Evolutionary conservation across 2,888 invertebrate species (phyloP).

Genomic region (Hyposoter dolosus): DNA sequence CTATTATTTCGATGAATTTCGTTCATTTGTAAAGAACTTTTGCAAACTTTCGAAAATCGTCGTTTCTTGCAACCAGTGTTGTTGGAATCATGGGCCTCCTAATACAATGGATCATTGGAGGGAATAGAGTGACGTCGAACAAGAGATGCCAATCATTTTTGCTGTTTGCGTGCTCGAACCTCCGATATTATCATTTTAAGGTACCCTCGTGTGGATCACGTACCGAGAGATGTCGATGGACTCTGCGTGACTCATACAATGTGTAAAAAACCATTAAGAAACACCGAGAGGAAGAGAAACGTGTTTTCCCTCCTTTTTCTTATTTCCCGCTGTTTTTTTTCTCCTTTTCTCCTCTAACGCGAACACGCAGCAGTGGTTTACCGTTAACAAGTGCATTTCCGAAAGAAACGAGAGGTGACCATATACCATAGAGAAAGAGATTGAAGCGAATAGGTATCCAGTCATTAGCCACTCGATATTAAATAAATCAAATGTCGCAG

Average conservation of each 20-base stretch:
- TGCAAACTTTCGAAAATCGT: conserved; percentile 53
- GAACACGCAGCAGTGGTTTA: conserved; percentile 52
- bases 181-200: not conserved
- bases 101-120: conserved; percentile 10
- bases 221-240: conserved; percentile 52
- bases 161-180: conserved; percentile 54
- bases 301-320: conserved; percentile 26
- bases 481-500: not conserved
- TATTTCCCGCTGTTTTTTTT: conserved; percentile 1
- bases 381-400: conserved; percentile 58
- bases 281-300: conserved; percentile 48
- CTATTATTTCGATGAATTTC: no score
- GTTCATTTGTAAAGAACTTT: not conserved
- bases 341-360: conserved; percentile 51
- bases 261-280: conserved; percentile 21
- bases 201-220: conserved; percentile 1
- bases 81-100: not conserved
- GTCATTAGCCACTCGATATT: conserved; percentile 29
- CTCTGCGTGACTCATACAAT: conserved; percentile 58
- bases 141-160: conserved; percentile 46
- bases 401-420: conserved; percentile 35
- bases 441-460: not conserved
- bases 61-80: conserved; percentile 5
- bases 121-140: not conserved
- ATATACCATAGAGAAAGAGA: conserved; percentile 37